phyloP scores from a whole-genome alignment of 2,888 invertebrate genomes.

The Nephrotoma flavescens region DNA sequence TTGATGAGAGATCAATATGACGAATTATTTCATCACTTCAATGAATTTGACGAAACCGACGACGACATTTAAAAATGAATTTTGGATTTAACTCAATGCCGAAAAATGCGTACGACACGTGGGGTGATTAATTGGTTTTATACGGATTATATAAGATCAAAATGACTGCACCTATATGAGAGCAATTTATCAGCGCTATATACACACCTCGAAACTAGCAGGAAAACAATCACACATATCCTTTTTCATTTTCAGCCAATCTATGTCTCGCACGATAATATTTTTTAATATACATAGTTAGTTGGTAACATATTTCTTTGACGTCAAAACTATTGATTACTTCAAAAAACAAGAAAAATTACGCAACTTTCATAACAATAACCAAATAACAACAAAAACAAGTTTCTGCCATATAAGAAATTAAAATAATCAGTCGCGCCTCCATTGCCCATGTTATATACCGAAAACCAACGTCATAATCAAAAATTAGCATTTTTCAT shows the following conservation, averaged over 20 bases:
- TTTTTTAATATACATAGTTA: background rate
- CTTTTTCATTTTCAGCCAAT: background rate
- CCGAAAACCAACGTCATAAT: background rate
- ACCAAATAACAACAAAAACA: background rate
- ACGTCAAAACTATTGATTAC: background rate
- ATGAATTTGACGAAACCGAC: background rate
- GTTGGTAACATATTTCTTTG: background rate
- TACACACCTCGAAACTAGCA: background rate
- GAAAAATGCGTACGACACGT: background rate
- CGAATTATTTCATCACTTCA: background rate
- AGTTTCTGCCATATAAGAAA: background rate
- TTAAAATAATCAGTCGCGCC: background rate
- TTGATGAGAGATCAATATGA: background rate
- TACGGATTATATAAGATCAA: background rate
- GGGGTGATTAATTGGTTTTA: background rate
- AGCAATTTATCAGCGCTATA: background rate
- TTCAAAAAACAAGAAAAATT: background rate
- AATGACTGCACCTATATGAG: background rate
- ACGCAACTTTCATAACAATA: background rate
- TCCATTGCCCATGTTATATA: background rate
- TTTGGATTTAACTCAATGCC: background rate
- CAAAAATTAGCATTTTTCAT: background rate
- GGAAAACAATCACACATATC: background rate
- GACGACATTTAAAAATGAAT: background rate
- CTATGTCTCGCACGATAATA: background rate